Percentiles rank a stretch among this genome's conserved stretches.
These are phyloP conservation scores for Chloroceryle inda DNA, from an alignment of 2,797 vertebrate species.

Conservation along the genomic window DNA sequence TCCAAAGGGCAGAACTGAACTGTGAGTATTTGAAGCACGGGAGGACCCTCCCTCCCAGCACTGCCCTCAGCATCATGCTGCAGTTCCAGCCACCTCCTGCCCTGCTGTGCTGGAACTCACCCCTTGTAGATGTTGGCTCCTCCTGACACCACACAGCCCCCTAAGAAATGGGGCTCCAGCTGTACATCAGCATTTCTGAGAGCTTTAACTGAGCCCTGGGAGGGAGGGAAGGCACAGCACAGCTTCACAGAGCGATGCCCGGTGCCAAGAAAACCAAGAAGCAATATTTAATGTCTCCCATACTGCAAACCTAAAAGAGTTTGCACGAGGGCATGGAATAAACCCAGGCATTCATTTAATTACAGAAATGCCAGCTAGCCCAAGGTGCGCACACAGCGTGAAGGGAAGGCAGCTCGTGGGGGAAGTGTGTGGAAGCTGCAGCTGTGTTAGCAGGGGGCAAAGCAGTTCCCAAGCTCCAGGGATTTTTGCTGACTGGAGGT, in stretches of 20 bases:
- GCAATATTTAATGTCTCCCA: not conserved
- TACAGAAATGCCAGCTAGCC: not conserved
- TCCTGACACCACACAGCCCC: not conserved
- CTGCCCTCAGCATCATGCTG: not conserved
- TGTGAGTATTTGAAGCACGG: no score
- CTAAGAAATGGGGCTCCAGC: not conserved
- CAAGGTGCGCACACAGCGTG: not conserved
- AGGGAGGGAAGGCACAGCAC: not conserved
- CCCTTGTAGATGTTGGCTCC: not conserved
- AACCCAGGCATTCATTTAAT: not conserved
- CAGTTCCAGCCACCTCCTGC: not conserved
- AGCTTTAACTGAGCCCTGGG: not conserved
- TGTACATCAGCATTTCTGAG: not conserved
- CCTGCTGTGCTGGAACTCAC: not conserved
- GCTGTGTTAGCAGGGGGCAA: not conserved
- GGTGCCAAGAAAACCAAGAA: not conserved
- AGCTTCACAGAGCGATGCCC: not conserved
- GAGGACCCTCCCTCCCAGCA: not conserved
- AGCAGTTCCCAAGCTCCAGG: not conserved
- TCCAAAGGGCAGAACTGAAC: not conserved
- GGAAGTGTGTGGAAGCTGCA: not conserved
- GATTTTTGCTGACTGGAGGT: not conserved
- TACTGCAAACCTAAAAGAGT: not conserved
- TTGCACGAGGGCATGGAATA: not conserved
- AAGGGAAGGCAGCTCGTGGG: not conserved